These are phyloP conservation scores for Beris morrisii DNA, from an alignment of 2,888 invertebrate genomes.

Conservation along the genomic window DNA sequence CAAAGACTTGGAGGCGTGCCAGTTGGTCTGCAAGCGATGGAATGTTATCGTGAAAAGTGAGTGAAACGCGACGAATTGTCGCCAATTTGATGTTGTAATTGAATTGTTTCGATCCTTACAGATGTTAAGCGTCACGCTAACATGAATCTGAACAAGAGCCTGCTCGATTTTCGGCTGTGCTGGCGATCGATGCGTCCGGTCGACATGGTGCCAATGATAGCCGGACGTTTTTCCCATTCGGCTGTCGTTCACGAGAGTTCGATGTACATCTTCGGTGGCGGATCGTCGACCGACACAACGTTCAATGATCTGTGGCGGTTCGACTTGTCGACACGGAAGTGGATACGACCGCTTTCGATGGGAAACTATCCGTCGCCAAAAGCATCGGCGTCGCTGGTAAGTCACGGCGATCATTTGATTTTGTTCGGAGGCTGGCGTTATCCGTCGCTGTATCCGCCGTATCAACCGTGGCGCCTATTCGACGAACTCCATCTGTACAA, in stretches of 20 bases:
- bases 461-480: constrained; percentile 84
- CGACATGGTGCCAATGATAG: constrained; percentile 73
- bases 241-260: constrained; percentile 80
- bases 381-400: constrained; percentile 91
- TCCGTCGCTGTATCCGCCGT: constrained; percentile 81
- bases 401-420: constrained; percentile 78
- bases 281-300: constrained; percentile 89
- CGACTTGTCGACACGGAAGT: constrained; percentile 81
- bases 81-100: constrained; percentile 8
- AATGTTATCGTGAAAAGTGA: constrained; percentile 78
- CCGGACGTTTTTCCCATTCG: constrained; percentile 90
- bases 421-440: constrained; percentile 97
- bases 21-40: constrained; percentile 87
- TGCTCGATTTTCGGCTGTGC: constrained; percentile 73
- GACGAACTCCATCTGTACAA: constrained; percentile 90
- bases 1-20: constrained; percentile 83
- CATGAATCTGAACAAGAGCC: constrained; percentile 74
- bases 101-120: constrained; percentile 48
- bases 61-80: neutral
- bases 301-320: constrained; percentile 96
- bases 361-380: constrained; percentile 93
- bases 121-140: constrained; percentile 77
- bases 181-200: constrained; percentile 68
- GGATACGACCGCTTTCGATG: constrained; percentile 81
- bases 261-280: constrained; percentile 96